Evolutionary conservation across 2,113 vertebrate species (phyloP).

Genomic region (Proterorhinus semilunaris): DNA sequence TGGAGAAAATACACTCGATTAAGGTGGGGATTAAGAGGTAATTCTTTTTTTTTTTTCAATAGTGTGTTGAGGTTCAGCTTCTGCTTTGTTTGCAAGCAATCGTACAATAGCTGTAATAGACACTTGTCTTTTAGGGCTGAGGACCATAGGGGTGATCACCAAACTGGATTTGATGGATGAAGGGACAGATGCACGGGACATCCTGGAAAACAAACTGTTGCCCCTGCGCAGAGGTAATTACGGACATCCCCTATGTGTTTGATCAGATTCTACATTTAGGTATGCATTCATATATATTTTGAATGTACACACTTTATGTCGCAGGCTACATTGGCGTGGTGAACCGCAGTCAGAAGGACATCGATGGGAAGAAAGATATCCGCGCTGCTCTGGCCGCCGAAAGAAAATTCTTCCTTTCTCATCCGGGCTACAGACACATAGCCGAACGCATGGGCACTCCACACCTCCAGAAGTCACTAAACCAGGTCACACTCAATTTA

Average conservation of each 20-base stretch:
- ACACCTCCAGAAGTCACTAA: conserved; percentile 88
- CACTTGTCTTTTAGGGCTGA: conserved; percentile 74
- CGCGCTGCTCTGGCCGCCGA: conserved; percentile 86
- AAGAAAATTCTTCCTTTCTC: conserved; percentile 95
- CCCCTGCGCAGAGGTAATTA: conserved; percentile 86
- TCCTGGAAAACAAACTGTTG: conserved; percentile 94
- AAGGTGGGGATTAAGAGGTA: no score
- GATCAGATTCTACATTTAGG: neutral
- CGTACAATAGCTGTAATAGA: no score
- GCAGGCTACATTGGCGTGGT: conserved; percentile 95
- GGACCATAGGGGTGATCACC: conserved; percentile 96
- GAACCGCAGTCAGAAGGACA: conserved; percentile 98
- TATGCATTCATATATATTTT: neutral
- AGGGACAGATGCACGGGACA: conserved; percentile 90
- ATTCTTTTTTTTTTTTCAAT: no score
- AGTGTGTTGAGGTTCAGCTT: no score
- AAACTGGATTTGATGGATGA: conserved; percentile 98
- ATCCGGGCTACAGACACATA: conserved; percentile 91
- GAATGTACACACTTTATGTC: neutral
- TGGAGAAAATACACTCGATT: no score
- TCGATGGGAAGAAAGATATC: conserved; percentile 95
- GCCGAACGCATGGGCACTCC: conserved; percentile 97
- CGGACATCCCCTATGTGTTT: neutral
- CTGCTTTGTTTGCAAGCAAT: no score
- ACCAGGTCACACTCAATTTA: conserved; percentile 80